Base-by-base conservation (phyloP, 2,797 vertebrate species). In the Eospalax fontanierii region DNA sequence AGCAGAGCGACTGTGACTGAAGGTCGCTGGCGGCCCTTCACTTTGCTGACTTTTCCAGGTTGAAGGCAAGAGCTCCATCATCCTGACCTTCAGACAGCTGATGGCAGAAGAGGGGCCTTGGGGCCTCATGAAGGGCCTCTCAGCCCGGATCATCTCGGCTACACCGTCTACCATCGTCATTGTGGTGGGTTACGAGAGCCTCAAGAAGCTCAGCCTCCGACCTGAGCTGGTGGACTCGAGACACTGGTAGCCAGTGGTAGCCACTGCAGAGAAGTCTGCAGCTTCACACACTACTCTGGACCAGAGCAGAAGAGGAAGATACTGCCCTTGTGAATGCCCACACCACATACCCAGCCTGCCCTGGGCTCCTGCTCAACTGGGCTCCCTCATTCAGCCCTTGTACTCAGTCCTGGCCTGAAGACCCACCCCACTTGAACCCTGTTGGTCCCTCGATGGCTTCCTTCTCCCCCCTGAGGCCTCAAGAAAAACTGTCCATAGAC, bases 51-150 rank as follows among this genome's bases (percentile, higher is more conserved):
- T 93, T 87, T 96, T 98, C 54, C 98, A 99, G 99, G 99, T 99
- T 88, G 99, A 99, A 98, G 99, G 99, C 85, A 99, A 99, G 96
- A 99, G 93, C 61, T 99, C 99, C 33, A 98, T 99, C 96, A 97
- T 99, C 0, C 98, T 99, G 96, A 99, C 99, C 2, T 99, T 99
- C 98, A 99, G 97, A 88, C 99, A 99, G 98, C 99, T 99, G 81
- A 98, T 99, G 91, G 99, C 97, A 1, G 99, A 99, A 97, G 99
- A 99, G 95, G 99, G 99, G 0, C 98, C 98, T 63, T 99, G 99
- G 99, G 99, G 99, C n/a, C 94, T 99, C 97, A 99, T 99, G 65
- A 99, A 99, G 98, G 99, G 99, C 50, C 99, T 99, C 70, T 99
- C 99, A 0, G 99, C 99, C 5, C 99, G 99, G 81, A 99, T 99